Evolutionary conservation across 1,140 invertebrate genomes (phyloP).

Genomic region (Pogonognathellus flavescens): DNA sequence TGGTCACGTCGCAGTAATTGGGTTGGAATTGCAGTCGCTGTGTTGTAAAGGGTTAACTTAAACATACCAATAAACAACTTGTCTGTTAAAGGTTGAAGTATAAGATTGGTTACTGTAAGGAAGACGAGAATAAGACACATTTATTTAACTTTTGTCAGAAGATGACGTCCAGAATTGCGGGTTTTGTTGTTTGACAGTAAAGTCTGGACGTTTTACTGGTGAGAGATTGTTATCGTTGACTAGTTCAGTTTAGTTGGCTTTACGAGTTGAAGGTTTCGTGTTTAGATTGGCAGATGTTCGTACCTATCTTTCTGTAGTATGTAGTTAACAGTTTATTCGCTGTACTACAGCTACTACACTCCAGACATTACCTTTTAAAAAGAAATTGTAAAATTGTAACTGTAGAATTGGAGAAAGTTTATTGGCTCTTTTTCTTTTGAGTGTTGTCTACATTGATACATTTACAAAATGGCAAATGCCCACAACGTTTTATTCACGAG

Average conservation of each 20-base stretch:
- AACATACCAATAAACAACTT: too few species aligned
- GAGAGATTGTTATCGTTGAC: conserved; percentile 18
- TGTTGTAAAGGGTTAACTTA: too few species aligned
- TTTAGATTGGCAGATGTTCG: too few species aligned
- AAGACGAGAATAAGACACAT: not conserved
- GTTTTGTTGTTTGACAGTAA: conserved; percentile 16
- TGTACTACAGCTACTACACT: too few species aligned
- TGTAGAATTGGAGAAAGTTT: not conserved
- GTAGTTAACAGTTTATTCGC: too few species aligned
- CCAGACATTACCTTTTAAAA: not conserved
- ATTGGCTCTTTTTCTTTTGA: conserved; percentile 12
- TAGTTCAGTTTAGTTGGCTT: too few species aligned
- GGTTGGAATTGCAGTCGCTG: too few species aligned
- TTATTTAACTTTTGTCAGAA: conserved; percentile 17
- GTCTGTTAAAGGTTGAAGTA: too few species aligned
- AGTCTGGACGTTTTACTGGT: conserved; percentile 2
- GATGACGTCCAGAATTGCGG: conserved; percentile 15
- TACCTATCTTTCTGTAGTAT: too few species aligned
- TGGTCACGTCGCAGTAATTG: too few species aligned
- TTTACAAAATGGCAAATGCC: not conserved
- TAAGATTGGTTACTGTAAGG: not conserved
- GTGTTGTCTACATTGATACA: not conserved
- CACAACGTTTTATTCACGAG: too few species aligned
- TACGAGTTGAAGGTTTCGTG: too few species aligned
- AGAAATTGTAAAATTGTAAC: not conserved